A percentile compares a stretch with the other conserved stretches of the same genome.
phyloP scores from a whole-genome alignment of 2,888 invertebrate species.

The Ischnus inquisitorius region DNA sequence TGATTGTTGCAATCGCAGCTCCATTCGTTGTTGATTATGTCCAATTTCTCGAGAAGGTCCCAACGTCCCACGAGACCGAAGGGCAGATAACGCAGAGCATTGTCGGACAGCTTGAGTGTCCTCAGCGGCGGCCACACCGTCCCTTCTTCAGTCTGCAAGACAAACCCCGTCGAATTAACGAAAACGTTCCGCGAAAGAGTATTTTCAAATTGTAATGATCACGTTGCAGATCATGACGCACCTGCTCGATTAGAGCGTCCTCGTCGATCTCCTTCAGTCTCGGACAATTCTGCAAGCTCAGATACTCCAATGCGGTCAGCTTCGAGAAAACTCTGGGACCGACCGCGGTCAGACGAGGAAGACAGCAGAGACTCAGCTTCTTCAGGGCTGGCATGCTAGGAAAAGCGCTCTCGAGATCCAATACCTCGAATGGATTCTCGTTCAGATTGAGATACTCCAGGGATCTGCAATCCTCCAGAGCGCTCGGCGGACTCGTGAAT shows the following conservation, averaged over 20 bases:
- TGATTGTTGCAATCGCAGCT: conserved; percentile 93
- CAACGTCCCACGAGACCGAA: conserved; percentile 89
- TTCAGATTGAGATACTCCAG: conserved; percentile 89
- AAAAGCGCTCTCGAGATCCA: conserved; percentile 87
- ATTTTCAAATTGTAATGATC: conserved; percentile 15
- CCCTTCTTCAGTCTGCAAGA: conserved; percentile 78
- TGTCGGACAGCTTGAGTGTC: conserved; percentile 91
- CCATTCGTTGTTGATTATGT: conserved; percentile 92
- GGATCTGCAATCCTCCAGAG: conserved; percentile 88
- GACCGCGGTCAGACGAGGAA: conserved; percentile 88
- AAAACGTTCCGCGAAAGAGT: not conserved
- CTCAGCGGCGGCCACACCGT: conserved; percentile 89
- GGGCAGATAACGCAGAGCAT: conserved; percentile 90
- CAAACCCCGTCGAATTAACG: conserved; percentile 23
- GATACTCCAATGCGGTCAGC: conserved; percentile 86
- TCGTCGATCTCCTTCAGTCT: conserved; percentile 88
- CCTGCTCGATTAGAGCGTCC: conserved; percentile 87
- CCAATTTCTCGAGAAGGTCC: conserved; percentile 89
- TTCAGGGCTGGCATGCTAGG: conserved; percentile 88
- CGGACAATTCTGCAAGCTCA: conserved; percentile 89
- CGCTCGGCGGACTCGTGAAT: conserved; percentile 88
- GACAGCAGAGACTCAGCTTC: conserved; percentile 90
- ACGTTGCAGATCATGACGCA: conserved; percentile 71
- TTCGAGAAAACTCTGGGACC: conserved; percentile 87
- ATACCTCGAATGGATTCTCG: conserved; percentile 89